phyloP scores from a whole-genome alignment of 2,797 vertebrate species.

The Leptoclinus maculatus region DNA sequence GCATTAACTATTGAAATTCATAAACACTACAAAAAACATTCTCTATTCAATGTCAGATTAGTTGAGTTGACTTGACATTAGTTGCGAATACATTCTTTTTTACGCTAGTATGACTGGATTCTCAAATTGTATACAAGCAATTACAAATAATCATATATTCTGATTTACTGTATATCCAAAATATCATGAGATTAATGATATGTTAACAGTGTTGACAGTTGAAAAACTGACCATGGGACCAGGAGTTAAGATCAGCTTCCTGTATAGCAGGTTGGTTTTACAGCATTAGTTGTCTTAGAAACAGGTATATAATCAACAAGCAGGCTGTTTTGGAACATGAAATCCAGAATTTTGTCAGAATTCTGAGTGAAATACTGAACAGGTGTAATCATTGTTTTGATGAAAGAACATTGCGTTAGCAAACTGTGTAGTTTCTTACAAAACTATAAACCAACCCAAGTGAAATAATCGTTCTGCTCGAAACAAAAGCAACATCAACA shows the following conservation, averaged over 20 bases:
- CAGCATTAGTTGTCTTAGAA: background rate
- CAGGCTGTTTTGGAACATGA: background rate
- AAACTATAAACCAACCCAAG: background rate
- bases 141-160: background rate
- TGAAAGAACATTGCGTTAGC: background rate
- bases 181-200: background rate
- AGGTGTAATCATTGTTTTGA: background rate
- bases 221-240: slow-evolving; percentile 3
- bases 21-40: background rate
- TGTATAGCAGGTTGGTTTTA: background rate
- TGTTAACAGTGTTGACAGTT: background rate
- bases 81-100: background rate
- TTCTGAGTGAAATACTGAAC: background rate
- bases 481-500: slow-evolving; percentile 17
- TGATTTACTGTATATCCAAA: background rate
- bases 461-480: background rate
- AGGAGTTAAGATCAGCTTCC: background rate
- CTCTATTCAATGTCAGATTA: background rate
- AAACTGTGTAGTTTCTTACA: background rate
- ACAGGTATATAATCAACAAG: background rate
- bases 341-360: background rate
- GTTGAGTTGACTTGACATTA: background rate
- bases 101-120: background rate
- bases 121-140: background rate
- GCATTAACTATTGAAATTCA: background rate